Percentiles rank a stretch among this genome's conserved stretches.
Conservation (phyloP, 2,888 invertebrate species). For the Aethes cnicana region DNA sequence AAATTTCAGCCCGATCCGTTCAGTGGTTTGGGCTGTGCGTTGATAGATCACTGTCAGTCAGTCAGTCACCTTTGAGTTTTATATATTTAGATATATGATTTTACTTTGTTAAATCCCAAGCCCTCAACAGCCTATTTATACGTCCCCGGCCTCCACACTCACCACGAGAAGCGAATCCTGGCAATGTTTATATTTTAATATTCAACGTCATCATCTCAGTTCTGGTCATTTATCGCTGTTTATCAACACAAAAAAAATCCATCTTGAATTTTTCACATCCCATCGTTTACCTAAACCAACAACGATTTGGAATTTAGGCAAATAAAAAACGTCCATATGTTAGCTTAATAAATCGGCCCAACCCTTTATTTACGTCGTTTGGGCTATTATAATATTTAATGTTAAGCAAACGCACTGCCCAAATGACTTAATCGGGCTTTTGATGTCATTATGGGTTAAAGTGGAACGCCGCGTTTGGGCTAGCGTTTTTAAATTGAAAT, state of each 20-base stretch:
- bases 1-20: too few relatives aligned
- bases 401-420: slow-evolving; percentile 74
- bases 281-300: slow-evolving; percentile 52
- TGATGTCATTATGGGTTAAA: slow-evolving; percentile 39
- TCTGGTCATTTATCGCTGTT: not conserved
- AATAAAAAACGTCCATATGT: slow-evolving; percentile 56
- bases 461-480: slow-evolving; percentile 40
- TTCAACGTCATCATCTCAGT: not conserved
- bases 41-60: too few relatives aligned
- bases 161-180: too few relatives aligned
- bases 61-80: too few relatives aligned
- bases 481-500: too few relatives aligned
- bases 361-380: slow-evolving; percentile 72
- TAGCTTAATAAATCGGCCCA: slow-evolving; percentile 65
- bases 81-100: too few relatives aligned
- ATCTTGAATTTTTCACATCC: slow-evolving; percentile 26
- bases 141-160: too few relatives aligned
- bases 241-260: slow-evolving; percentile 1
- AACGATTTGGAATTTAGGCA: slow-evolving; percentile 52
- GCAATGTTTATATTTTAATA: too few relatives aligned
- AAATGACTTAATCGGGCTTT: slow-evolving; percentile 70
- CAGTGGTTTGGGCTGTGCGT: too few relatives aligned
- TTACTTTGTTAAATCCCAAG: too few relatives aligned
- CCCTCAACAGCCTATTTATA: too few relatives aligned
- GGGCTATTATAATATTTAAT: slow-evolving; percentile 78